phyloP scores from a whole-genome alignment of 2,888 invertebrate species.

The Xylophagus ater region DNA sequence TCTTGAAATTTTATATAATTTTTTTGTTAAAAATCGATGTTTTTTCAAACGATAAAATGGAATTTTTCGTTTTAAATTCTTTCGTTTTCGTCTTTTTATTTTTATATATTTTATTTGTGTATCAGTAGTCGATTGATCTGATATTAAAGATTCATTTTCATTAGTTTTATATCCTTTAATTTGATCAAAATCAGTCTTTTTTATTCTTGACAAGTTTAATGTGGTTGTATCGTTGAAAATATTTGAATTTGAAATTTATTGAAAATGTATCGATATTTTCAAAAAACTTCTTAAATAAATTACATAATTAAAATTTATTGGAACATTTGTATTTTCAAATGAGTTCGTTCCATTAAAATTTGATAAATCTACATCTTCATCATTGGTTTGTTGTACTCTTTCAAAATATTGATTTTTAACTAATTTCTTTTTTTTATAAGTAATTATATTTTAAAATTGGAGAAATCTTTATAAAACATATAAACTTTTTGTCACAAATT shows the following conservation, averaged over 20 bases:
- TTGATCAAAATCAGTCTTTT: constrained; percentile 14
- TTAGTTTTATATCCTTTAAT: neutral
- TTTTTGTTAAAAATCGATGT: neutral
- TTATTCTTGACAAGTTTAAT: neutral
- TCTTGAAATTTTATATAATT: neutral
- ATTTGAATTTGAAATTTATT: too few species aligned
- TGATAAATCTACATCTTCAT: too few species aligned
- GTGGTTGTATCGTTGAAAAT: neutral
- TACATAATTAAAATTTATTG: constrained; percentile 8
- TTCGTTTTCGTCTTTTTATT: neutral
- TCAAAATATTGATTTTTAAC: too few species aligned
- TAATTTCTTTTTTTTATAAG: too few species aligned
- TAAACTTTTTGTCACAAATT: too few species aligned
- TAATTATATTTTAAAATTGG: too few species aligned
- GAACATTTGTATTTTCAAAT: constrained; percentile 2
- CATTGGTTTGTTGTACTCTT: too few species aligned
- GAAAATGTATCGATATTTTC: too few species aligned
- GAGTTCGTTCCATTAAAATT: too few species aligned
- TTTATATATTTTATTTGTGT: neutral
- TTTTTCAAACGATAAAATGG: neutral
- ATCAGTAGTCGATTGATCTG: neutral
- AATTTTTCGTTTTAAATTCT: neutral
- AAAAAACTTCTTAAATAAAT: too few species aligned
- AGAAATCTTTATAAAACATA: too few species aligned
- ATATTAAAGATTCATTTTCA: too few species aligned